Evolutionary conservation across 2,888 invertebrate genomes (phyloP).

Genomic region (Cheilosia vernalis): DNA sequence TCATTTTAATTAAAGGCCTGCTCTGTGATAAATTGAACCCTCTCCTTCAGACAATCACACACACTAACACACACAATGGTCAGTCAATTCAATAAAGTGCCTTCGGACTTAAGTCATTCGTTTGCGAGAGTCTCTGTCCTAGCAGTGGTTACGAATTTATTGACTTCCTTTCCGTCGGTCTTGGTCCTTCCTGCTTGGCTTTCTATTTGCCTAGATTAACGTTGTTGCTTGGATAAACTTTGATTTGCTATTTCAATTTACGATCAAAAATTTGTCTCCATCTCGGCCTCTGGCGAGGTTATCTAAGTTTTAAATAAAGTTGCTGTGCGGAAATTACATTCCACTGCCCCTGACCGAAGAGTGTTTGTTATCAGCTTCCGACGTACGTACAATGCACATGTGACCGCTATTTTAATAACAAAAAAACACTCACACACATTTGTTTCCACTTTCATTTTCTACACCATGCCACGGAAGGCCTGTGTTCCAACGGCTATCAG

Average conservation of each 20-base stretch:
- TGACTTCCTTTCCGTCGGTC: slow-evolving; percentile 8
- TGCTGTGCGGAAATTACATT: slow-evolving; percentile 44
- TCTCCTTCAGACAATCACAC: background rate
- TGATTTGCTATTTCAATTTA: slow-evolving; percentile 68
- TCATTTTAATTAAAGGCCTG: slow-evolving; percentile 66
- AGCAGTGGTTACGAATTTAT: slow-evolving; percentile 52
- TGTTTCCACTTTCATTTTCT: background rate
- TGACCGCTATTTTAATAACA: slow-evolving; percentile 39
- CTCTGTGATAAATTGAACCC: slow-evolving; percentile 48
- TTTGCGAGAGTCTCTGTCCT: slow-evolving; percentile 33
- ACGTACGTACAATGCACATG: slow-evolving; percentile 35
- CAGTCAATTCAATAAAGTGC: slow-evolving; percentile 11
- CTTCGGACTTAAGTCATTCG: slow-evolving; percentile 54
- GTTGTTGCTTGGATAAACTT: slow-evolving; percentile 33
- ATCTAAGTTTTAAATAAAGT: slow-evolving; percentile 6
- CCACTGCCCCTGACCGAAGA: slow-evolving; percentile 9
- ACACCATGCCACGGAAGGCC: background rate
- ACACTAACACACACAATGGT: no score
- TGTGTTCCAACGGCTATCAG: slow-evolving; percentile 33
- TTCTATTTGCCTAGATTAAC: slow-evolving; percentile 15
- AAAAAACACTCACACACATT: background rate
- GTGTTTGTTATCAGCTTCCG: slow-evolving; percentile 63
- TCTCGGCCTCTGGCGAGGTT: slow-evolving; percentile 10
- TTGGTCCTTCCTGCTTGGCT: background rate
- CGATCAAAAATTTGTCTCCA: slow-evolving; percentile 57